Evolutionary conservation across 2,113 vertebrate species (phyloP).

Genomic region (Hypocryptadius cinnamomeus): DNA sequence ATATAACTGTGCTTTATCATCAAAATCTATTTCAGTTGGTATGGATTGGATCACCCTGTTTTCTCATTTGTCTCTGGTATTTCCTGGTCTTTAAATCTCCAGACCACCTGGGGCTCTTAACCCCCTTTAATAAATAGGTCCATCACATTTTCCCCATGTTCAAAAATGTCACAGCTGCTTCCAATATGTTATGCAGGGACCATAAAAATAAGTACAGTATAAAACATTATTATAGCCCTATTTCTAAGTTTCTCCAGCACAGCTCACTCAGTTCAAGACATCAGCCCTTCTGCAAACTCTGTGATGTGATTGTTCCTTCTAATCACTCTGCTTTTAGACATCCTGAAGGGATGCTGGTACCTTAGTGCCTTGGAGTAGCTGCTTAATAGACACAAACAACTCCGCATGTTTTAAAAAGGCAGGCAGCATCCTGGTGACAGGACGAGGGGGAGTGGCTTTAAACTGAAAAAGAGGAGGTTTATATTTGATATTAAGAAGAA

Average conservation of each 20-base stretch:
- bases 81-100: conserved; percentile 48
- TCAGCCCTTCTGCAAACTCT: not conserved
- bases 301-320: not conserved
- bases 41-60: conserved; percentile 25
- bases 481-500: not conserved
- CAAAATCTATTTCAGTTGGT: conserved; percentile 35
- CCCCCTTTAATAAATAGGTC: conserved; percentile 48
- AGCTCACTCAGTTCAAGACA: not conserved
- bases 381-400: not conserved
- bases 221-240: conserved; percentile 23
- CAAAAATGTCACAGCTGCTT: conserved; percentile 55
- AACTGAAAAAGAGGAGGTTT: not conserved
- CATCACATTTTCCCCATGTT: not conserved
- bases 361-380: not conserved
- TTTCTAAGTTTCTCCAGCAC: not conserved
- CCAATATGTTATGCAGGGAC: conserved; percentile 7
- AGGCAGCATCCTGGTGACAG: not conserved
- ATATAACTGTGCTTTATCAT: conserved; percentile 23
- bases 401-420: not conserved
- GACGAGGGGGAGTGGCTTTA: not conserved
- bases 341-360: not conserved
- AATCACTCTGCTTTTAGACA: not conserved
- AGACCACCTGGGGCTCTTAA: conserved; percentile 52
- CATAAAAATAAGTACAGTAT: conserved; percentile 43
- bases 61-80: conserved; percentile 54